Evolutionary conservation across 2,888 invertebrate genomes (phyloP).

Genomic region (Myopa testacea): DNA sequence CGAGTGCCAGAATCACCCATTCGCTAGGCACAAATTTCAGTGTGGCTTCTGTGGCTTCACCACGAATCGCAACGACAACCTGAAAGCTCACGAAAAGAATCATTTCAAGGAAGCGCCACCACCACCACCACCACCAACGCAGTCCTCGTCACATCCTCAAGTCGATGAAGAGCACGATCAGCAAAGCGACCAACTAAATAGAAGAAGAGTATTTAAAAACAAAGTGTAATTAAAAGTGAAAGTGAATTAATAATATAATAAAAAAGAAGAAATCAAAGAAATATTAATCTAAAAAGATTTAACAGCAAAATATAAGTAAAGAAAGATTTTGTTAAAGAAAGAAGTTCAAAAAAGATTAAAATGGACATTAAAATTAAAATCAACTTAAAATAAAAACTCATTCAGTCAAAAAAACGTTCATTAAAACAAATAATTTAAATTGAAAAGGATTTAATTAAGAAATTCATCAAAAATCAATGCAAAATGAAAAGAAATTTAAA

Average conservation of each 20-base stretch:
- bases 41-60: constrained; percentile 78
- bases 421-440: neutral
- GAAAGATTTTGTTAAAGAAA: too few species aligned
- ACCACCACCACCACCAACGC: neutral
- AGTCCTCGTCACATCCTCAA: neutral
- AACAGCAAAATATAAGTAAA: too few species aligned
- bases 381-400: neutral
- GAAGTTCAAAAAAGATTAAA: too few species aligned
- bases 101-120: constrained; percentile 8
- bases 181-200: neutral
- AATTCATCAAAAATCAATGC: too few species aligned
- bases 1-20: constrained; percentile 73
- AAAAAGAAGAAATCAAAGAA: too few species aligned
- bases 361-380: neutral
- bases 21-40: constrained; percentile 77
- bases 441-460: neutral
- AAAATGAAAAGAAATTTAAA: neutral
- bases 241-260: neutral
- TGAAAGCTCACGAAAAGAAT: constrained; percentile 71
- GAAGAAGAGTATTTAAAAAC: neutral
- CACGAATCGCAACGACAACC: constrained; percentile 78
- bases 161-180: neutral
- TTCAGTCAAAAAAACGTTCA: neutral
- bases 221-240: neutral
- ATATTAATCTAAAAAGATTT: too few species aligned